Evolutionary conservation across 2,113 vertebrate genomes (phyloP).

Genomic region (Zosterops pallidus): DNA sequence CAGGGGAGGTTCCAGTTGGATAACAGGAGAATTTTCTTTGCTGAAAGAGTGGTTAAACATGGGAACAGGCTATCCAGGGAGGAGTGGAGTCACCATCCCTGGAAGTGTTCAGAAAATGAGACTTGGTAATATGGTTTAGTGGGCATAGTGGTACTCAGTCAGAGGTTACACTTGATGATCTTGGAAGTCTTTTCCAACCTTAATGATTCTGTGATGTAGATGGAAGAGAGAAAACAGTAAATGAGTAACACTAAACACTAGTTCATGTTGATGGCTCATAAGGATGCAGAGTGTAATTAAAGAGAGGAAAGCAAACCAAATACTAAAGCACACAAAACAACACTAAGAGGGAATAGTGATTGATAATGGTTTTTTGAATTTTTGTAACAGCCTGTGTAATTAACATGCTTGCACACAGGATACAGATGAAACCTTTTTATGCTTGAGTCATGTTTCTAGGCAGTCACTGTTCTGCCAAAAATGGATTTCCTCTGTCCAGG

Average conservation of each 20-base stretch:
- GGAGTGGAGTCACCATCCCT: neutral
- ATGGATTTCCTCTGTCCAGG: neutral
- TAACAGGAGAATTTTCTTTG: neutral
- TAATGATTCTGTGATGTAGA: neutral
- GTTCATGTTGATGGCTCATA: neutral
- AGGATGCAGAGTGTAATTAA: neutral
- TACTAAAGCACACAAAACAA: neutral
- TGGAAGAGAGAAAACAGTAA: neutral
- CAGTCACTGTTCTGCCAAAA: neutral
- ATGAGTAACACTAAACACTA: neutral
- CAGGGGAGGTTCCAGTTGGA: neutral
- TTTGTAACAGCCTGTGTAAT: neutral
- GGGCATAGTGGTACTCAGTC: neutral
- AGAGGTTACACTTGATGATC: too few relatives aligned
- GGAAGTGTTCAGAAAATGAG: neutral
- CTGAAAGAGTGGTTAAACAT: neutral
- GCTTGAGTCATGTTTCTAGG: neutral
- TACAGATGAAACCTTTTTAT: neutral
- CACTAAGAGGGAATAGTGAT: neutral
- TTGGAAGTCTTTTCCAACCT: neutral
- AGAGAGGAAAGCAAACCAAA: neutral
- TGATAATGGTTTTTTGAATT: neutral
- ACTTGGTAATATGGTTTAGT: rapidly evolving
- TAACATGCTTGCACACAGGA: neutral
- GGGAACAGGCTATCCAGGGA: neutral